A percentile compares a stretch with the other conserved stretches of the same genome.
Conservation (phyloP, 1,140 invertebrate species). For the Drosophila aff. region DNA sequence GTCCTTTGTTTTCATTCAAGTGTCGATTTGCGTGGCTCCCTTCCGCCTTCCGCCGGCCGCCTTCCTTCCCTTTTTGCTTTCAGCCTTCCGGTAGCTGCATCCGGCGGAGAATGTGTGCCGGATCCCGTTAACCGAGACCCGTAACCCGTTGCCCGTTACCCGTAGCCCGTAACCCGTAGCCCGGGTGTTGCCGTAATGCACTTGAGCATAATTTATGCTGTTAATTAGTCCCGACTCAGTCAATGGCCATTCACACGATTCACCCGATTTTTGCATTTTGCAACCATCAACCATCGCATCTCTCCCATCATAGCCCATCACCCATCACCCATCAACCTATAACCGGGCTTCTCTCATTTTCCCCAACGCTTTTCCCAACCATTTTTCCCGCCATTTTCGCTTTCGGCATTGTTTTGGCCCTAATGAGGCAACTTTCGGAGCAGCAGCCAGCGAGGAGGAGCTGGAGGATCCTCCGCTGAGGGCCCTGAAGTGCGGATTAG, state of each 20-base stretch:
- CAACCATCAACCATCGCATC: constrained; percentile 6
- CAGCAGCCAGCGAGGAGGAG: not conserved
- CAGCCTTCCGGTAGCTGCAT: constrained; percentile 41
- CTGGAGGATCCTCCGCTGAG: constrained; percentile 9
- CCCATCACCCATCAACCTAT: not conserved
- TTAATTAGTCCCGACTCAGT: constrained; percentile 69
- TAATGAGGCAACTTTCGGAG: constrained; percentile 49
- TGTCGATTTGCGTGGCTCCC: constrained; percentile 70
- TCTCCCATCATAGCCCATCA: not conserved
- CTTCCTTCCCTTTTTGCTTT: not conserved
- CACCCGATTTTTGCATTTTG: constrained; percentile 42
- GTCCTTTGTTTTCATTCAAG: constrained; percentile 60
- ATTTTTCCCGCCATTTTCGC: constrained; percentile 20
- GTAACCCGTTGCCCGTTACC: constrained; percentile 11
- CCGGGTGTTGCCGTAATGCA: constrained; percentile 70
- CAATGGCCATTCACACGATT: constrained; percentile 64
- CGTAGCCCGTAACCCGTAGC: constrained; percentile 18
- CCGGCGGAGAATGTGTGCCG: constrained; percentile 43
- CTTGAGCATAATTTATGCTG: constrained; percentile 82
- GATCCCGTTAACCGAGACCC: constrained; percentile 14
- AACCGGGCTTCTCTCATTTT: not conserved
- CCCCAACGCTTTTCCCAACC: not conserved
- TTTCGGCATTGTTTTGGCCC: constrained; percentile 43
- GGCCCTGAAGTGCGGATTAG: constrained; percentile 38
- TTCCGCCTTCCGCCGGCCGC: not conserved